Evolutionary conservation across 2,797 vertebrate species (phyloP), one percentile per base, ranked within the genome.

Genomic region (Melopsittacus undulatus): DNA sequence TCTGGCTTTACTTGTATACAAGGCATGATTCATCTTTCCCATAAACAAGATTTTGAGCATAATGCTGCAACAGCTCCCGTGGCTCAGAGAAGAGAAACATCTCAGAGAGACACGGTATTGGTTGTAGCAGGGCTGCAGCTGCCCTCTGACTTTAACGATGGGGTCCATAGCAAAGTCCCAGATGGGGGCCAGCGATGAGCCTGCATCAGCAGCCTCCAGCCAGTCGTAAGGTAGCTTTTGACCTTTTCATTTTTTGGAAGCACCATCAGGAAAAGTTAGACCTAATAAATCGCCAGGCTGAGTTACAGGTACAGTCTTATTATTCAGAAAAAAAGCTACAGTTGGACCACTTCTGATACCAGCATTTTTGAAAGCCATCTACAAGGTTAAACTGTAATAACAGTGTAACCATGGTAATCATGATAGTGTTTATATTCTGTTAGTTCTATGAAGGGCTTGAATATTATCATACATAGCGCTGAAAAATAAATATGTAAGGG

Each of bases 81-180:
- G 38, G 3, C 0, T 0, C 4, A 30, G 36, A 48, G 30, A 73
- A 61, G 1, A 2, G 26, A 70, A 5, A 10, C 26, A 11, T 32
- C 64, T 49, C 26, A 19, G 46, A 27, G 23, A 9, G 6, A 13
- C 42, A 32, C 0, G 0, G 8, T 2, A 3, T 42, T 69, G 27
- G 24, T 5, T 64, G 48, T 66, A 67, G 29, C 21, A 34, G 22
- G 16, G 36, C 10, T 17, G 10, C 29, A 46, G 21, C 30, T 75
- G 14, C 3, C 1, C 13, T 40, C 1, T 42, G 21, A 23, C 13
- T 5, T 3, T 77, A 57, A 18, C 23, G 19, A 36, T 36, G 32
- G 9, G 3, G 23, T 56, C 32, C 11, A 7, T 9, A 19, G 21
- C 2, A 1, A 57, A 12, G 16, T 46, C 19, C 11, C 29, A 0